phyloP scores from a whole-genome alignment of 2,888 invertebrate species.

The Polydrusus cervinus region DNA sequence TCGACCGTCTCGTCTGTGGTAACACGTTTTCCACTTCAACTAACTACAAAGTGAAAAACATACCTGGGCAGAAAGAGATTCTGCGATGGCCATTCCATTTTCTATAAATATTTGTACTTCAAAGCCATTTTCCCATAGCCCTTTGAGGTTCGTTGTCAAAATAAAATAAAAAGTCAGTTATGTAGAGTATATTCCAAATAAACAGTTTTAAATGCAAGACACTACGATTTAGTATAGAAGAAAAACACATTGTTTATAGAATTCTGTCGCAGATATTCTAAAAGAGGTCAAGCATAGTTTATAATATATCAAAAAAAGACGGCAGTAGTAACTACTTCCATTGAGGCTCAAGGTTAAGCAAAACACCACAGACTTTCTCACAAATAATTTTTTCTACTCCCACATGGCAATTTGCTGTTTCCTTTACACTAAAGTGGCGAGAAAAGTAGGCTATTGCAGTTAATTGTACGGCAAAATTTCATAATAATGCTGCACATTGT shows the following conservation, averaged over 20 bases:
- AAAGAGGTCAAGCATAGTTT: no score
- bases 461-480: no score
- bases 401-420: no score
- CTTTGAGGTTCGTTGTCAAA: constrained; percentile 43
- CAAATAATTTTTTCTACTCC: no score
- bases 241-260: neutral
- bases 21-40: constrained; percentile 35
- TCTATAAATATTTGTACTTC: constrained; percentile 51
- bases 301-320: no score
- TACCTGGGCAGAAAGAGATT: constrained; percentile 37
- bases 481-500: no score
- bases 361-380: no score
- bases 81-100: constrained; percentile 35
- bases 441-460: no score
- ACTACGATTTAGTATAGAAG: neutral
- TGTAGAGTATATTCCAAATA: constrained; percentile 9
- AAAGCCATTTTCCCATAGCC: constrained; percentile 43
- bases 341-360: no score
- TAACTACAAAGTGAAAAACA: constrained; percentile 34
- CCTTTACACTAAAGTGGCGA: no score
- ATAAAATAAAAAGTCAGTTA: constrained; percentile 33
- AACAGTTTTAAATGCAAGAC: neutral
- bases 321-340: no score
- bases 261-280: no score
- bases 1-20: constrained; percentile 17